phyloP scores from a whole-genome alignment of 2,888 invertebrate genomes.

The Terebella lapidaria region DNA sequence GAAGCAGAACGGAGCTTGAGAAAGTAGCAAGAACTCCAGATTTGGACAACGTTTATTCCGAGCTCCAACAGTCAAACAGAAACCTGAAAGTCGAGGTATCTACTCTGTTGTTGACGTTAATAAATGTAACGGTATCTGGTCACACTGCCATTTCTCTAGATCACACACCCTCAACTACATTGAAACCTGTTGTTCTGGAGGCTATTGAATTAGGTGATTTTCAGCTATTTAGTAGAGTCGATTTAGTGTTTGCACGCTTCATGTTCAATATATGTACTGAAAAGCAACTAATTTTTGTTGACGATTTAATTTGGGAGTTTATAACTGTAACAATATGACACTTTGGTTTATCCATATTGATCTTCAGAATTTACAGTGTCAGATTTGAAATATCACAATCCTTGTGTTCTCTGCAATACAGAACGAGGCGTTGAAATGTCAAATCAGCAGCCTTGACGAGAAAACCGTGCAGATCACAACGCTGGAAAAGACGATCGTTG shows the following conservation, averaged over 20 bases:
- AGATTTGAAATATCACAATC: background rate
- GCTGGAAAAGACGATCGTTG: conserved; percentile 31
- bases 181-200: too few species aligned
- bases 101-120: background rate
- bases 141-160: too few species aligned
- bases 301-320: too few species aligned
- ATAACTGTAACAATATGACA: background rate
- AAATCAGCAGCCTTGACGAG: too few species aligned
- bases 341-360: background rate
- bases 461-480: too few species aligned
- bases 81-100: conserved; percentile 35
- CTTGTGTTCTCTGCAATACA: background rate
- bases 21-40: background rate
- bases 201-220: too few species aligned
- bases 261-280: too few species aligned
- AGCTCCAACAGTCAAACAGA: conserved; percentile 31
- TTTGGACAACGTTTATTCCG: background rate
- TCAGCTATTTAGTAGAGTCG: too few species aligned
- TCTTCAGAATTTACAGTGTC: background rate
- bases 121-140: too few species aligned
- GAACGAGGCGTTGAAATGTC: conserved; percentile 8
- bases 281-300: too few species aligned
- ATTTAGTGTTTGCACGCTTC: too few species aligned
- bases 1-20: background rate
- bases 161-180: too few species aligned